Evolutionary conservation across 2,797 vertebrate genomes (phyloP), one percentile per base, ranked within the genome.

Genomic region (Microctenopoma steveboyesi): DNA sequence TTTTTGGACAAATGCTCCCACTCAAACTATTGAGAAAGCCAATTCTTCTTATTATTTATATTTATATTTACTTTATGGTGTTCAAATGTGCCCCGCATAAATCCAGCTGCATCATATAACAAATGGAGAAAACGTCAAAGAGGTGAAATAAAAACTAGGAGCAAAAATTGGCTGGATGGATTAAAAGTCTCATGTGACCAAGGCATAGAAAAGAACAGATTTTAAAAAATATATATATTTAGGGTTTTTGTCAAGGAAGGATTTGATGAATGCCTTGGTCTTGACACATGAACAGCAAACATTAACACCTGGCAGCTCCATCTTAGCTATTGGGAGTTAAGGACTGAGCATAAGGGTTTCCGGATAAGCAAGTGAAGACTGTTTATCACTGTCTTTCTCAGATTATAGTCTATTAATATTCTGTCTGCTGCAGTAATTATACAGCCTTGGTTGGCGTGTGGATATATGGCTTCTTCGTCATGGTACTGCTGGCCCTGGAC

Each of bases 381-480:
- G 68, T 84, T 82, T 78, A 61, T 77, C 68, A 56, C 72, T 53
- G 9, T 67, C 4, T 85, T 78, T 58, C 76, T 39, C 72, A 76
- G 61, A 82, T 78, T 59, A 70, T 59, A 49, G 61, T 37, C 35
- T 51, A 54, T 68, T 84, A 73, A 84, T 76, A 64, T 46, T 72
- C 74, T 78, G 76, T 84, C 33, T 54, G 37, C 59, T 12, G 0
- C 92, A 99, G 98, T 88, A 99, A 99, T 86, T 99, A 99, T 92
- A 97, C 96, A 0, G 98, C 97, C 0, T 88, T 99, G 81, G 82
- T 99, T 6, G 98, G 98, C 5, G 98, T 99, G 87, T 99, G 98
- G 98, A 96, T 99, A 91, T 99, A 99, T 25, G 98, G 98, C 72
- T 97, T 99, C 89, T 97, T 99, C 55, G 96, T 99, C 88, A 91